These are phyloP conservation scores for Leucopternis melanops DNA, from an alignment of 2,113 vertebrate genomes.

Conservation along the genomic window DNA sequence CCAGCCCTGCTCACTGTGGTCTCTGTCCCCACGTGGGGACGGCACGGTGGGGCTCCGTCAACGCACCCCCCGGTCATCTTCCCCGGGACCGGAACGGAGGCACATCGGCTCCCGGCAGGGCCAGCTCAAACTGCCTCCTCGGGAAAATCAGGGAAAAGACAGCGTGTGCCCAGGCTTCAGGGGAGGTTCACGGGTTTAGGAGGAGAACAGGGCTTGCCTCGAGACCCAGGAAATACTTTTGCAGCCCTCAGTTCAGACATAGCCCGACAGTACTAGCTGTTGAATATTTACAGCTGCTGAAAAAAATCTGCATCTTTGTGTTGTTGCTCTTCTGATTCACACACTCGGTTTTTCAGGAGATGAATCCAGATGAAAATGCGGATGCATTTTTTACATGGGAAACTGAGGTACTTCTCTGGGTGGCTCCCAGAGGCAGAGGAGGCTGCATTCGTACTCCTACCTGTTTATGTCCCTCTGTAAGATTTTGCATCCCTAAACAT, in stretches of 20 bases:
- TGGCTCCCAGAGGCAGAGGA: not conserved
- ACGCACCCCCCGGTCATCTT: not conserved
- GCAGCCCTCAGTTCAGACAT: not conserved
- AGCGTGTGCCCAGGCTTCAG: not conserved
- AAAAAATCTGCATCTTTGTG: not conserved
- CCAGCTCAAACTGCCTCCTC: not conserved
- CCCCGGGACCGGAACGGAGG: not conserved
- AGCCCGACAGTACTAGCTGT: not conserved
- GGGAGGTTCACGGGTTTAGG: not conserved
- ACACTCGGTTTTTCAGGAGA: not conserved
- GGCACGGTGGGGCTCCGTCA: not conserved
- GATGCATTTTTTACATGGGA: not conserved
- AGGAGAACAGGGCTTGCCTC: not conserved
- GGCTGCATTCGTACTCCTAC: not conserved
- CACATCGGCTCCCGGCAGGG: rapidly evolving
- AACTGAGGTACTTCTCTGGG: not conserved
- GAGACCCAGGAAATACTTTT: not conserved
- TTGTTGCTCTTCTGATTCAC: not conserved
- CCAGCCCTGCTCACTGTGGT: not conserved
- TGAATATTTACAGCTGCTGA: not conserved
- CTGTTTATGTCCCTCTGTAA: not conserved
- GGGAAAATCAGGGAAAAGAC: not conserved
- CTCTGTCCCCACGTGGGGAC: not conserved
- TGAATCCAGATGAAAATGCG: not conserved
- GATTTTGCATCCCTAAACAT: not conserved